phyloP scores from a whole-genome alignment of 2,888 invertebrate genomes.

The Pecten maximus region DNA sequence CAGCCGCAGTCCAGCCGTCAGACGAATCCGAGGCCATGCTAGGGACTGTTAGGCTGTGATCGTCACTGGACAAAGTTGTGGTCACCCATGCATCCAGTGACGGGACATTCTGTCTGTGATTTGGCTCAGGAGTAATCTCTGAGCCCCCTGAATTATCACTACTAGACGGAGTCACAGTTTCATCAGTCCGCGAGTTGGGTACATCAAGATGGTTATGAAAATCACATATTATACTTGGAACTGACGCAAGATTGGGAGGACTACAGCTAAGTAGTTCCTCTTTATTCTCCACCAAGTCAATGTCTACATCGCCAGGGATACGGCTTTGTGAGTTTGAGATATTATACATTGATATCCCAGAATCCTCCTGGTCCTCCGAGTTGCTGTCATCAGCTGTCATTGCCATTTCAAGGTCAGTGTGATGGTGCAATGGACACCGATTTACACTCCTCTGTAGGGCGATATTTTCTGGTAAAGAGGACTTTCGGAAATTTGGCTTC shows the following conservation, averaged over 20 bases:
- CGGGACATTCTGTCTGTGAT: neutral
- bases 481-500: constrained; percentile 16
- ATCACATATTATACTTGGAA: constrained; percentile 69
- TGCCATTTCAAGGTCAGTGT: neutral
- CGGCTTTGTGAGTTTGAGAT: constrained; percentile 35
- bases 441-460: neutral
- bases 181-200: constrained; percentile 58
- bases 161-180: constrained; percentile 68
- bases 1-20: constrained; percentile 50
- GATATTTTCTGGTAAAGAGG: neutral
- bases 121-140: constrained; percentile 53
- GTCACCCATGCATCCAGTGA: neutral
- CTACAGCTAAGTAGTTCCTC: constrained; percentile 54
- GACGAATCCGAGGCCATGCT: constrained; percentile 43
- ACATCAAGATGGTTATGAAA: constrained; percentile 48
- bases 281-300: constrained; percentile 51
- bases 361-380: constrained; percentile 53
- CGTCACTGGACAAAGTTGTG: neutral
- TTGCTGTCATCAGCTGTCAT: neutral
- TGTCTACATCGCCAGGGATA: constrained; percentile 51
- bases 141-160: constrained; percentile 74
- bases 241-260: constrained; percentile 60
- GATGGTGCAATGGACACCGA: neutral
- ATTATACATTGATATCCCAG: constrained; percentile 51
- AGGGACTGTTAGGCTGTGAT: neutral